Conservation (phyloP, 2,797 vertebrate species). For the Sciaenops ocellatus region DNA sequence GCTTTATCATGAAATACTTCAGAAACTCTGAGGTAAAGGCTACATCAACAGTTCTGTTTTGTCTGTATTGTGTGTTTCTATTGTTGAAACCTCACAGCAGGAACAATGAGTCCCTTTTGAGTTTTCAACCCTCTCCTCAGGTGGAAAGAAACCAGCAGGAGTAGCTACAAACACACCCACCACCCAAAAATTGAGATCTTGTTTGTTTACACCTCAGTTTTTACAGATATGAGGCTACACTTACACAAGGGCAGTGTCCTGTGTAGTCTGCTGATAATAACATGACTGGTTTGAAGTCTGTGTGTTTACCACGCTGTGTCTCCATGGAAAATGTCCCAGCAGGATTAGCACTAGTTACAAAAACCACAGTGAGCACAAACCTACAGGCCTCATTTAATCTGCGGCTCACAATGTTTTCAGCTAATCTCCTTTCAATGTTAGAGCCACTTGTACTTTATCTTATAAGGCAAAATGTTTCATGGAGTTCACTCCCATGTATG, state of each 20-base stretch:
- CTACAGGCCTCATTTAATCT: constrained; percentile 39
- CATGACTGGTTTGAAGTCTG: constrained; percentile 25
- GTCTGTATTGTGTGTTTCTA: too few species aligned
- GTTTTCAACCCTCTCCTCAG: constrained; percentile 3
- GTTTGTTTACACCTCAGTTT: constrained; percentile 23
- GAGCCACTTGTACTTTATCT: not conserved
- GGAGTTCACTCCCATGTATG: not conserved
- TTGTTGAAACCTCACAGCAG: constrained; percentile 22
- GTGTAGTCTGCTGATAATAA: constrained; percentile 41
- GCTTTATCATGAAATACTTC: not conserved
- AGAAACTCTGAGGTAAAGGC: fast-evolving
- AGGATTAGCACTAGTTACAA: constrained; percentile 61
- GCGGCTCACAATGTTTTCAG: constrained; percentile 2
- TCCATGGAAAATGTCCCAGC: constrained; percentile 67
- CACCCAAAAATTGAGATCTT: not conserved
- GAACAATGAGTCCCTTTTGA: constrained; percentile 39
- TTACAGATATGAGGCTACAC: not conserved
- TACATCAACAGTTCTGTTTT: too few species aligned
- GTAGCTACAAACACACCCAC: constrained; percentile 6
- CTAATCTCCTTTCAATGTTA: constrained; percentile 17
- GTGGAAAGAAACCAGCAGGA: constrained; percentile 6
- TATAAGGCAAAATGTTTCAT: not conserved
- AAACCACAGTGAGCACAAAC: constrained; percentile 41
- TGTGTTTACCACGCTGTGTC: constrained; percentile 53
- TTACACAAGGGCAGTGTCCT: constrained; percentile 21